Evolutionary conservation across 2,797 vertebrate species (phyloP).

Genomic region (Psittacula derbiana): DNA sequence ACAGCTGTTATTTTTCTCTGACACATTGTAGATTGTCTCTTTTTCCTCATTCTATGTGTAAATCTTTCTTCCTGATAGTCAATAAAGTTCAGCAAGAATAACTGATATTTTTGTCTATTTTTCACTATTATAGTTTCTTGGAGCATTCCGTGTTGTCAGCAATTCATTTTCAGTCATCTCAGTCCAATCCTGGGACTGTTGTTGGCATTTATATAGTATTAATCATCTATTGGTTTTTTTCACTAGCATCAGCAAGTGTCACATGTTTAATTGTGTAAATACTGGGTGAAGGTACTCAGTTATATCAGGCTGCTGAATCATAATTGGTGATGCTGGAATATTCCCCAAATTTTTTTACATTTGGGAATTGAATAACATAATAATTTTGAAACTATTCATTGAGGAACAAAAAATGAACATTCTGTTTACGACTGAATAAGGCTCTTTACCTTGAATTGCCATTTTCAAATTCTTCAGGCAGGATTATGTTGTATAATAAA

Average conservation of each 20-base stretch:
- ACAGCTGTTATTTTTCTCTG: neutral
- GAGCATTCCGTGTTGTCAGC: neutral
- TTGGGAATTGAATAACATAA: neutral
- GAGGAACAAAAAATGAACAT: neutral
- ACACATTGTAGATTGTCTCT: neutral
- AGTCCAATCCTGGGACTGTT: neutral
- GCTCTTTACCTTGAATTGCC: neutral
- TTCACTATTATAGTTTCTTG: neutral
- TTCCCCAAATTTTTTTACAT: neutral
- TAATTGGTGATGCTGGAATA: neutral
- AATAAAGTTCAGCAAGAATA: neutral
- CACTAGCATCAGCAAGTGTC: neutral
- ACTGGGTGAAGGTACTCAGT: neutral
- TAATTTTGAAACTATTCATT: neutral
- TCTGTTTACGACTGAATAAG: neutral
- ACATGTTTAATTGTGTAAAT: neutral
- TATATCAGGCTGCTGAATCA: neutral
- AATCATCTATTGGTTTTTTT: neutral
- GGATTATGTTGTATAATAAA: neutral
- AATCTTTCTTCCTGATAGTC: neutral
- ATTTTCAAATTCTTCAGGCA: neutral
- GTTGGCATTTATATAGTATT: neutral
- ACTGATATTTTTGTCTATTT: neutral
- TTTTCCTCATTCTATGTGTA: neutral
- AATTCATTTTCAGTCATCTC: neutral